Base-by-base conservation (phyloP, 2,797 vertebrate genomes). In the Natrix natrix region DNA sequence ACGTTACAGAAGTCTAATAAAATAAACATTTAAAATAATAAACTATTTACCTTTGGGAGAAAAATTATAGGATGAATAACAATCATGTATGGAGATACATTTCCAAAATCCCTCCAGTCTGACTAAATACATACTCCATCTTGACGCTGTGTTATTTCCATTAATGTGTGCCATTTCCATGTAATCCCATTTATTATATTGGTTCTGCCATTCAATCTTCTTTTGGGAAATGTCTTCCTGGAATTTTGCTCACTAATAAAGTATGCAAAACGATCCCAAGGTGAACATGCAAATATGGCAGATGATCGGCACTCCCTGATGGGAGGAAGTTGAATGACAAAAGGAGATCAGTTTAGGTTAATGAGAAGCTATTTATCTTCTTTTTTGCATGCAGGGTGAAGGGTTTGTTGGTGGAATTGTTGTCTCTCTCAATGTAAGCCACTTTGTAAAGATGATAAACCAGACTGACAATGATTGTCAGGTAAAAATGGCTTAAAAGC, bases 121-220 rank as follows among this genome's bases (percentile, higher is more conserved):
- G 63, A 17, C 37, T 26, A 59, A 55, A 66, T 69, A 66, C 37
- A 59, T 24, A 17, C 17, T 78, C 56, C 7, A 43, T 28, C 32
- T 89, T 74, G 63, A 24, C 69, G 94, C 55, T 95, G 95, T 96
- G 95, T 96, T 92, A 87, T 94, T 93, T 57, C 26, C 91, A 94
- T 94, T 86, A 94, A 92, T 90, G 90, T 89, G 13, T 92, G 43
- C 89, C 88, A 90, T 94, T 89, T 93, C 90, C 78, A 66, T 87
- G 83, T 92, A 92, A 91, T 7, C 22, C 74, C 54, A 5, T 91
- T 94, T 92, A 91, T 89, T 92, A 43, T 32, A 93, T 87, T 55
- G 26, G 20, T 87, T 90, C 54, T 90, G 90, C 16, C 54, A 43
- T 86, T 92, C 16, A 90, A 8, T 14, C 48, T 1, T 61, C 48